Base-by-base conservation (phyloP, 1,140 invertebrate species). In the Berghia stephanieae region DNA sequence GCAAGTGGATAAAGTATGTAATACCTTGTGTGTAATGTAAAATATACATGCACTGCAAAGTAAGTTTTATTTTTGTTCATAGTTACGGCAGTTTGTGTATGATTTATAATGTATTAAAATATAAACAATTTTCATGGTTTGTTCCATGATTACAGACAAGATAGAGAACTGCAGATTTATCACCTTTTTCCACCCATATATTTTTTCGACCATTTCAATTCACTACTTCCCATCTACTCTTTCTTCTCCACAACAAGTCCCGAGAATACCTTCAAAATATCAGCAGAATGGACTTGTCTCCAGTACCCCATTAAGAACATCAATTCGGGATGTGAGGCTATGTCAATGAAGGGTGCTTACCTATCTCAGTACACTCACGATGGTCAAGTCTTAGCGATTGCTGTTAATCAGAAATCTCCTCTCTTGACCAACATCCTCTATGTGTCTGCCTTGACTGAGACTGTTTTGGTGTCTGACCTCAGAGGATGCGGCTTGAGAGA, bases 341-440 rank as follows among this genome's bases (percentile, higher is more conserved):
- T 86, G 68, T 75, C 70, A 36, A 78, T 79, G 21, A 44, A 66
- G 24, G 87, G 86, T 36, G 82, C 86, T 21, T 86, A 84, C 74
- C 81, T 86, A 0, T 69, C 78, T 10, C 79, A 76, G 40, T 86
- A 87, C 67, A 83, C 84, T 8, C 79, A 81, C 72, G 84, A 85
- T 82, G 85, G 85, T 55, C 84, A 88, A 78, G 81, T 89, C 16
- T 74, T 89, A 24, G 88, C 86, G 31, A 80, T 89, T 27, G 88
- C 85, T 67, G 83, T 86, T 66, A 89, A 89, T 81, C 87, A 89
- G 80, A 86, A 82, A 43, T 80, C 77, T 63, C 82, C 86, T 5
- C 43, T 78, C 42, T 71, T 83, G 24, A 86, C 82, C 24, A 80
- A 82, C 42, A 79, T 89, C 69, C 68, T 87, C 55, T 88, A 85